Base-by-base conservation (phyloP, 1,140 invertebrate genomes). In the Zaprionus ghesquierei region DNA sequence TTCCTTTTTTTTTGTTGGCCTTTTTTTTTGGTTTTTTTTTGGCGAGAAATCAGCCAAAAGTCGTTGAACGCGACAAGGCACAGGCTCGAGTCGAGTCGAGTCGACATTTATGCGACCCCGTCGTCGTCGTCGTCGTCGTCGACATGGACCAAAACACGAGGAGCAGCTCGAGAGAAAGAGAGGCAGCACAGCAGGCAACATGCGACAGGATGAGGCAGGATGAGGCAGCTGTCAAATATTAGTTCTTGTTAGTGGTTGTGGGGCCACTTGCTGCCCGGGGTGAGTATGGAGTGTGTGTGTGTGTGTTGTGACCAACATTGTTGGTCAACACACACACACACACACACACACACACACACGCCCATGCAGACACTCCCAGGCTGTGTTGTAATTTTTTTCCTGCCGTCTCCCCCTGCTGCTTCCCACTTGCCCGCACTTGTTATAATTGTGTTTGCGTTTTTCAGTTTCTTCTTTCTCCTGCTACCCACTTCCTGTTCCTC, bases 371-470 rank as follows among this genome's bases (percentile, higher is more conserved):
- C 53, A 55, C 31, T 35, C 9, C 29, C 35, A 15, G 51, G 59
- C 69, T 63, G 49, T 69, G 70, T 63, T 77, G 59, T 69, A 77
- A 63, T 54, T 61, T 72, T 71, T 53, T 41, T 59, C 49, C 13
- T 31, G 13, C 23, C 49, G 25, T 44, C 33, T 56, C 53, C 33
- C 49, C 8, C 27, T 33, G n/a, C 35, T 44, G 59, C 60, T 69
- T 55, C 1, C 69, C 61, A 35, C 27, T 60, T 77, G 44, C 64
- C 75, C 75, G 71, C 82, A 86, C 81, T 86, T 86, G 81, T 87
- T 86, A 86, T 86, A 86, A 86, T 86, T 86, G 81, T 86, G 81
- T 86, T 86, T 86, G 79, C 81, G 79, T 87, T 86, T 86, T 86
- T 87, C 82, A 87, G 79, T 81, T 74, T 68, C 66, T 72, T 64